Conservation (phyloP, 2,888 invertebrate genomes). For the Cephus runcator region DNA sequence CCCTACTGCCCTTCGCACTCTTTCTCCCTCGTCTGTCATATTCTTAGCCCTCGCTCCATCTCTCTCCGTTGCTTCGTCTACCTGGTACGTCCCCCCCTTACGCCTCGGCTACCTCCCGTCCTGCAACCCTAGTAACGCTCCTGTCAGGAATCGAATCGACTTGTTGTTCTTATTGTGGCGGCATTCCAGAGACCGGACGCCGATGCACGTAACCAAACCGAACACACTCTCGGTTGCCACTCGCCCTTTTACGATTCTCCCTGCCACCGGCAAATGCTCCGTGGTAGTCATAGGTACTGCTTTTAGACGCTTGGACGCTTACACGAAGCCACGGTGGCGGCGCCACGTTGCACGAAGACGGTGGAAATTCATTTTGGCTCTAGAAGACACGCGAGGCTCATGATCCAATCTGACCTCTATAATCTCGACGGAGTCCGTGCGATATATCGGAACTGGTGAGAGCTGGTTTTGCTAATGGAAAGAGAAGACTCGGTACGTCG, state of each 20-base stretch:
- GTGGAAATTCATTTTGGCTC: background rate
- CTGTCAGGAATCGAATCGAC: conserved; percentile 33
- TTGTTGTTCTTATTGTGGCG: conserved; percentile 41
- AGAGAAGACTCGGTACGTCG: background rate
- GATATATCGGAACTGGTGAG: background rate
- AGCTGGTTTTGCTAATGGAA: background rate
- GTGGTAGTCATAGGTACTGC: background rate
- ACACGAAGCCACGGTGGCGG: background rate
- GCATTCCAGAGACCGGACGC: conserved; percentile 54
- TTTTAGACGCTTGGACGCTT: background rate
- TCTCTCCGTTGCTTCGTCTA: conserved; percentile 14
- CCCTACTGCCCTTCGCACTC: background rate
- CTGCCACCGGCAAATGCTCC: background rate
- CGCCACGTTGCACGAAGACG: background rate
- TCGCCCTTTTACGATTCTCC: conserved; percentile 2
- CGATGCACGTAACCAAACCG: background rate
- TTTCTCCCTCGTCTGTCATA: background rate
- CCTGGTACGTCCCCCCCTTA: background rate
- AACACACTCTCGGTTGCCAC: conserved; percentile 12
- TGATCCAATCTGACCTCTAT: background rate
- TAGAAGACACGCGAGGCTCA: background rate
- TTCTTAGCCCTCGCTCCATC: conserved; percentile 2
- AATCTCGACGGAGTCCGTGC: background rate
- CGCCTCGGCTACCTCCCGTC: background rate
- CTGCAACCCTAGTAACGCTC: conserved; percentile 16